phyloP scores from a whole-genome alignment of 2,888 invertebrate species.

The Geotrupes spiniger region DNA sequence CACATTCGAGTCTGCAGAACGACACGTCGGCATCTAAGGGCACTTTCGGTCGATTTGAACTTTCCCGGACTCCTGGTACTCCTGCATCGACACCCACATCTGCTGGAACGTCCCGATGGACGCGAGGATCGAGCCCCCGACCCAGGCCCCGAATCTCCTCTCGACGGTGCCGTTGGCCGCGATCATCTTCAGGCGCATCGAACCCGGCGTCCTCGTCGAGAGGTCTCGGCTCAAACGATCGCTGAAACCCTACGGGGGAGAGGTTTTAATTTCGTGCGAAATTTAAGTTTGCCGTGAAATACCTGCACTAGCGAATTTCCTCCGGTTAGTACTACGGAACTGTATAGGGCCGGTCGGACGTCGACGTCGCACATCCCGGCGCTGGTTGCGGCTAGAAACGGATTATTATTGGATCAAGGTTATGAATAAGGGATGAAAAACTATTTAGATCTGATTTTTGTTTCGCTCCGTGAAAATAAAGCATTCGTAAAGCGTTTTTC shows the following conservation, averaged over 20 bases:
- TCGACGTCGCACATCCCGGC: slow-evolving; percentile 98
- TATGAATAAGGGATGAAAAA: too few species aligned
- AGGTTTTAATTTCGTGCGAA: slow-evolving; percentile 8
- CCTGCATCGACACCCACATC: slow-evolving; percentile 99
- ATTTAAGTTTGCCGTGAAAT: slow-evolving; percentile 18
- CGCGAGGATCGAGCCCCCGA: slow-evolving; percentile 95
- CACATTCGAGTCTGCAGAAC: too few species aligned
- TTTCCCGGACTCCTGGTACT: slow-evolving; percentile 98
- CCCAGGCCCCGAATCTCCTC: slow-evolving; percentile 95
- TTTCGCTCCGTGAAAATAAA: too few species aligned
- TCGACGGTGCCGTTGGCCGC: slow-evolving; percentile 90
- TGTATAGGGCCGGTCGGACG: slow-evolving; percentile 92
- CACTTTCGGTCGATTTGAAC: slow-evolving; percentile 95
- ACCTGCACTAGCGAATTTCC: slow-evolving; percentile 88
- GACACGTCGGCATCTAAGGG: slow-evolving; percentile 54
- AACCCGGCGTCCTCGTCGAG: slow-evolving; percentile 83
- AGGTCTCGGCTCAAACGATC: slow-evolving; percentile 89
- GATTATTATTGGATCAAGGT: too few species aligned
- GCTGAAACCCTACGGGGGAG: slow-evolving; percentile 73
- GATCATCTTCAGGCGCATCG: slow-evolving; percentile 90
- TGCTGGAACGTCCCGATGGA: slow-evolving; percentile 99
- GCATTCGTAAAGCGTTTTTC: too few species aligned
- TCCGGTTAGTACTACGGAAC: slow-evolving; percentile 91
- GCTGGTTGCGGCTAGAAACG: slow-evolving; percentile 71
- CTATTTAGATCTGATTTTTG: too few species aligned